These are phyloP conservation scores for Tenthredo livida DNA, from an alignment of 2,888 invertebrate species.

Conservation along the genomic window DNA sequence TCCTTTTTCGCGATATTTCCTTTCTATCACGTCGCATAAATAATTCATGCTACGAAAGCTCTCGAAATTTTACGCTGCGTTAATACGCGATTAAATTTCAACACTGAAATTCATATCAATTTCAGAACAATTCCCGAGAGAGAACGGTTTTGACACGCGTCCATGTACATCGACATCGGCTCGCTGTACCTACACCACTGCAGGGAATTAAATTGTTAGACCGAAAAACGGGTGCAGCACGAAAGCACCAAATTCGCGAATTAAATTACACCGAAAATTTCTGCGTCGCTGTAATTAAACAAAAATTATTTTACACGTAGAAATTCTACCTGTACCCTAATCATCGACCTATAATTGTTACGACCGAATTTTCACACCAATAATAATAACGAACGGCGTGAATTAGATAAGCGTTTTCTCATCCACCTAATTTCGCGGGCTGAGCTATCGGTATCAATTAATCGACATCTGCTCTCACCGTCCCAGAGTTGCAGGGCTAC, in stretches of 20 bases:
- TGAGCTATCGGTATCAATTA: conserved; percentile 35
- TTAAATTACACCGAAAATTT: neutral
- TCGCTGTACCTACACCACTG: neutral
- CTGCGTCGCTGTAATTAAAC: neutral
- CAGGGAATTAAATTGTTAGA: neutral
- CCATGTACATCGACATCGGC: neutral
- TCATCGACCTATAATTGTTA: neutral
- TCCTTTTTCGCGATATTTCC: no score
- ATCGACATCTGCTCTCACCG: conserved; percentile 37
- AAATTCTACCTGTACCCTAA: no score
- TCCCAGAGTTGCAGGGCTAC: neutral
- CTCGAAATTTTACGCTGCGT: neutral
- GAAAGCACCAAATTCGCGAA: neutral
- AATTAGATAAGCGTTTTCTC: conserved; percentile 25
- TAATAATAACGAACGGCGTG: neutral
- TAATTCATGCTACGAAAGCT: neutral
- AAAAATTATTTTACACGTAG: neutral
- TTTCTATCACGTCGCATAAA: no score
- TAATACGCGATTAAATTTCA: neutral
- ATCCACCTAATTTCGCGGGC: conserved; percentile 22
- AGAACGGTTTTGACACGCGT: neutral
- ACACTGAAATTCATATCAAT: neutral
- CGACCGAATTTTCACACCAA: no score
- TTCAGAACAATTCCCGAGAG: neutral
- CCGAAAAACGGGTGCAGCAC: neutral